Base-by-base conservation (phyloP, 1,140 invertebrate species). In the Battus philenor region DNA sequence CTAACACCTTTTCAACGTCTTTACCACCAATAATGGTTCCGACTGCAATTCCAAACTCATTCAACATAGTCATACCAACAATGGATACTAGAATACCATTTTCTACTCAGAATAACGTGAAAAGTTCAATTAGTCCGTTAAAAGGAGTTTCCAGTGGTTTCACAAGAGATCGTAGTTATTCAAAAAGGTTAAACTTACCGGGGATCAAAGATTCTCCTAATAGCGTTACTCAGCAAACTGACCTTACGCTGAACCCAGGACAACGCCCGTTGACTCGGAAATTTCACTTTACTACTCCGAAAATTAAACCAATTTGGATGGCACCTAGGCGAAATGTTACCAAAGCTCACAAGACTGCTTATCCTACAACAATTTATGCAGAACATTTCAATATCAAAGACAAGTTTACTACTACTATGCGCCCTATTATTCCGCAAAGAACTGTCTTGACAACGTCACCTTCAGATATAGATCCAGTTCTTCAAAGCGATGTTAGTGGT, bases 321-420 rank as follows among this genome's bases (percentile, higher is more conserved):
- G 59, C 68, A 7, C 80, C 80, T 3, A 66, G 63, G 44, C 56
- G 68, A 16, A 80, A 80, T 32, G 31, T 64, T 11, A 74, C 70
- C n/a, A 64, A 55, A 46, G 44, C 29, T 41, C 50, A 54, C 15
- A 27, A 62, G 44, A 46, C 60, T 1, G 57, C 65, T 9, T 38
- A 50, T 16, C 74, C 74, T 24, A 67, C 78, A 5, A 82, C 78
- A 11, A 85, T 85, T 44, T 82, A 85, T 39, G 74, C 69, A 1
- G 78, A 82, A 48, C 73, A 85, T 67, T 85, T 82, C 47, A 72
- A 70, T 59, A 81, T 82, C n/a, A 81, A 74, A 53, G 68, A 78
- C 9, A 82, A 70, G 51, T 58, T 66, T 18, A 58, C 56, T 2
- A 55, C 62, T 24, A 61, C 63, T 10, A 13, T 50, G 4, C 57